These are phyloP conservation scores for Hyperopisus bebe DNA, from an alignment of 2,113 vertebrate genomes.

Conservation along the genomic window DNA sequence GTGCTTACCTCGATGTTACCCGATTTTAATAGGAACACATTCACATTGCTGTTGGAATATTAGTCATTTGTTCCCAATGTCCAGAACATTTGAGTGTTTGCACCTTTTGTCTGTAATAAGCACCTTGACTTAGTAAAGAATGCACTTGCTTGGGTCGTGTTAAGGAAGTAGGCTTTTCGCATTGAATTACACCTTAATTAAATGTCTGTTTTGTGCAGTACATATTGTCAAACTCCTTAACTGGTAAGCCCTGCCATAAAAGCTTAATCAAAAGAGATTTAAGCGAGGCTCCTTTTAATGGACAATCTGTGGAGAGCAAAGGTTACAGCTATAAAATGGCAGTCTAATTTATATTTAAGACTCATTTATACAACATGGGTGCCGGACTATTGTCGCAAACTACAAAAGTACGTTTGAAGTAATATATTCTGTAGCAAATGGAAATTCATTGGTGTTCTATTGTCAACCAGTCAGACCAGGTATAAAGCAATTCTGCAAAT, in stretches of 20 bases:
- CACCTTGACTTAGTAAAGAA: background rate
- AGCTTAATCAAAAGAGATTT: background rate
- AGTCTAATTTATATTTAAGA: background rate
- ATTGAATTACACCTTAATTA: background rate
- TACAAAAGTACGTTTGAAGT: background rate
- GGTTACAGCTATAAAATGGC: background rate
- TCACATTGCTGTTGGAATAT: background rate
- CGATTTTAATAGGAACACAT: background rate
- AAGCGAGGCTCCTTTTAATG: background rate
- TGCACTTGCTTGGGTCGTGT: background rate
- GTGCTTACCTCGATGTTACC: background rate
- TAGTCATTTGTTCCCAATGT: background rate
- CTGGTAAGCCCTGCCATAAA: background rate
- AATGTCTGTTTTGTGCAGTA: background rate
- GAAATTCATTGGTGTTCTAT: background rate
- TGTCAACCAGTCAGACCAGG: background rate
- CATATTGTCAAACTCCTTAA: background rate
- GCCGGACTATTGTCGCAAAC: background rate
- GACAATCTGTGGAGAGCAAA: background rate
- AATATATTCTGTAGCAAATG: background rate
- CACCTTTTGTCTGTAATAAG: background rate
- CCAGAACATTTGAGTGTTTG: background rate
- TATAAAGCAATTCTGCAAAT: background rate
- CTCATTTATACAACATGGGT: background rate
- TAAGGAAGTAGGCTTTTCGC: background rate